Base-by-base conservation (phyloP, 2,888 invertebrate genomes). In the Heteromyza rotundicornis region DNA sequence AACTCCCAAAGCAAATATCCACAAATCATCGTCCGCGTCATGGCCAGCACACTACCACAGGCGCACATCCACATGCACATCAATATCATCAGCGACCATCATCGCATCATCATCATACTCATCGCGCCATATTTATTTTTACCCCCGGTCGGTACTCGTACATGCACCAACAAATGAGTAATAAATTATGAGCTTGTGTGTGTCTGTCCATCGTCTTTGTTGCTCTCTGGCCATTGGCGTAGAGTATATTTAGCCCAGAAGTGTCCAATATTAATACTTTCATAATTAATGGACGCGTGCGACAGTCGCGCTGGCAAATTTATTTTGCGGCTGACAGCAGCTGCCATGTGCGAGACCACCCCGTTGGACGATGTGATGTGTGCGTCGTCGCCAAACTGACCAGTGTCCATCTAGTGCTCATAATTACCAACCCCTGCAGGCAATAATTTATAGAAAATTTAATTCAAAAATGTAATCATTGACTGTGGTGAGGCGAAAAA, bases 251-350 rank as follows among this genome's bases (percentile, higher is more conserved):
- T n/a, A 40, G 40, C 16, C 19, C 47, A 5, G 20, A 47, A 47
- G 47, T 47, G 71, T 76, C 75, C 72, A 74, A 73, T 75, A 76
- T 74, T 74, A 74, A 74, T 74, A 68, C 76, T 72, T 74, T 35
- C 75, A 74, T 74, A 76, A 74, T 74, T 74, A 74, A 74, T 74
- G 76, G 47, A 47, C 47, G 20, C 49, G 47, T 44, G 47, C 58
- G 24, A 40, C 35, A 5, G 17, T 51, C 50, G n/a, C n/a, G 52
- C 68, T 64, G 68, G 63, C 62, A 63, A 68, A 66, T 66, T 67
- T 69, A 65, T 71, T 74, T 72, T 72, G 68, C 63, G 73, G 75
- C 67, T 76, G 76, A 74, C 74, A 74, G 75, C 74, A 75, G 75
- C 75, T 74, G 74, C 76, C 75, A 76, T 19, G n/a, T n/a, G n/a